Base-by-base conservation (phyloP, 37 sponge, comb jelly and placozoan species). In the Crambe crambe region DNA sequence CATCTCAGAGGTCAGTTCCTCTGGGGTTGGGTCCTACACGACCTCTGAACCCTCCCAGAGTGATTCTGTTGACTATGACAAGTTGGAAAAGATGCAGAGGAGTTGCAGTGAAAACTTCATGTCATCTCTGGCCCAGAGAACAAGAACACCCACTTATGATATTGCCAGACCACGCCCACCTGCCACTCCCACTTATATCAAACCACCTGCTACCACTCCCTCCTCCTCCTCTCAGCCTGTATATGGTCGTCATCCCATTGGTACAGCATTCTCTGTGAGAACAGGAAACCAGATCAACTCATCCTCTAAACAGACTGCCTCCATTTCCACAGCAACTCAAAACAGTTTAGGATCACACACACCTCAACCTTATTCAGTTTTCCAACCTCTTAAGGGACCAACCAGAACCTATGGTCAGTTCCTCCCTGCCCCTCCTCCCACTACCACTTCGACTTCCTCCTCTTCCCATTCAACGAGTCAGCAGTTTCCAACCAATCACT, bases 311-410 rank as follows among this genome's bases (percentile, higher is more conserved):
- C 10, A 12, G 10, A 47, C 51, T 15, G 10, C 51, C 6, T 6
- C 10, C 12, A 15, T 47, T 12, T 47, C 51, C 66, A 29, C 4
- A 21, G 23, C 35, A 30, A 65, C 31, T 34, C 59, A 12, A 12
- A 4, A 3, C 2, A 26, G 25, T 3, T 26, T 12, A 2, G 59
- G 26, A 3, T 3, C 20, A 58, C 59, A 4, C 59, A 51, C 15
- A 4, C 66, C 66, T 6, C 66, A 65, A 30, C 66, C 66, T 18
- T 65, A 65, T 34, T 65, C 66, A 26, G 2, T 65, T 17, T 65
- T 65, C 66, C 31, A 65, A 30, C 66, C 66, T 2, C 35, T 65
- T 2, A 26, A 65, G 12, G 17, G 32, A 30, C 66, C 66, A 65
- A 12, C 51, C 51, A 47, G 51, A 12, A 47, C 6, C 51, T n/a